phyloP scores from a whole-genome alignment of 2,113 vertebrate genomes.

The Dinomys branickii region DNA sequence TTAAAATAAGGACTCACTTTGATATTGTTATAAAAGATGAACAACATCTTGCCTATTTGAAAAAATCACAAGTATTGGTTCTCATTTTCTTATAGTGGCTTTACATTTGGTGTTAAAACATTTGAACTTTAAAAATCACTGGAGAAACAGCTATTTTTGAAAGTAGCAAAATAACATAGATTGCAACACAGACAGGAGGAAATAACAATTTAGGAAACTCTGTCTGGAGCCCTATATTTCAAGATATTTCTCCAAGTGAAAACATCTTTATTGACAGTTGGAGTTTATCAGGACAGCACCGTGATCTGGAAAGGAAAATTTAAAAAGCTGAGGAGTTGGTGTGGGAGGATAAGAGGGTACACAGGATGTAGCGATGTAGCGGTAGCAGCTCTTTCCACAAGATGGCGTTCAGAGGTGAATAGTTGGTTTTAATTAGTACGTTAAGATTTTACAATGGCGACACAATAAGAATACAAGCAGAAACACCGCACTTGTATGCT shows the following conservation, averaged over 20 bases:
- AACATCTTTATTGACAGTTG: background rate
- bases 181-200: background rate
- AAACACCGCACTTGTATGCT: background rate
- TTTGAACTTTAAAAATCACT: background rate
- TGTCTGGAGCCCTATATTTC: background rate
- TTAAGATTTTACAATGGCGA: background rate
- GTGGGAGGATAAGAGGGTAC: background rate
- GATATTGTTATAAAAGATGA: background rate
- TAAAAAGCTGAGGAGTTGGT: background rate
- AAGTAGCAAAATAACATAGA: background rate
- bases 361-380: rapidly evolving
- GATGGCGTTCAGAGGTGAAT: conserved; percentile 43
- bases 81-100: background rate
- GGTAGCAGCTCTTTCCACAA: conserved; percentile 47
- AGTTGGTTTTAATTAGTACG: conserved; percentile 57
- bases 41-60: background rate
- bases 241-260: background rate
- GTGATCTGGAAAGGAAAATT: background rate
- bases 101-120: background rate
- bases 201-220: background rate
- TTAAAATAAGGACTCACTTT: background rate
- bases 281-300: background rate
- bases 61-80: background rate
- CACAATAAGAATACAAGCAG: background rate
- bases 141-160: background rate